Evolutionary conservation across 2,797 vertebrate species (phyloP), one percentile per base, ranked within the genome.

Genomic region (Rhinoraja longicauda): DNA sequence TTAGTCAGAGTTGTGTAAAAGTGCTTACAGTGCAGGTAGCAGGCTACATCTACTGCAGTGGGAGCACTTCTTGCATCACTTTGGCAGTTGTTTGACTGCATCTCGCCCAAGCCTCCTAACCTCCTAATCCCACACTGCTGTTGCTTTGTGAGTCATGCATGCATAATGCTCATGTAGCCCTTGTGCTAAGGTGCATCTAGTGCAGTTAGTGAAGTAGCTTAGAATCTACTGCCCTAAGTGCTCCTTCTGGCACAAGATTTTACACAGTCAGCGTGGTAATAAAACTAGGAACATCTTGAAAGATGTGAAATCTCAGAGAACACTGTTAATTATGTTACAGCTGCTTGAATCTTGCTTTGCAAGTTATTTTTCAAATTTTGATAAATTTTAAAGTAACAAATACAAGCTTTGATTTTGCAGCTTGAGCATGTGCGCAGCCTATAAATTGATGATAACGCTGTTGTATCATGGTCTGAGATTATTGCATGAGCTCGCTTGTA

Each of bases 151-250:
- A 26, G 81, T 53, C 26, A 57, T 62, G 81, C 84, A 67, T 88
- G 84, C 62, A 36, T 0, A 88, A 29, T 4, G 0, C 91, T 53
- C 0, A 0, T 19, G 93, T 76, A 94, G 95, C 94, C 94, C 97
- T 97, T 98, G 98, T 98, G 98, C 96, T 99, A 99, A 99, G 99
- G 99, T 99, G 98, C 98, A 99, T 99, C 98, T 99, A 99, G 99
- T 99, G 98, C 99, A 99, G 98, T 98, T 97, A 98, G 98, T 98
- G 97, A 97, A 96, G 94, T 97, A 97, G 96, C 95, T 96, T 97
- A 97, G 96, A 96, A 98, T 98, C 98, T 98, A 99, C 98, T 99
- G 98, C 98, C 97, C 99, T 99, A 96, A 98, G 97, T 99, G 99
- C 98, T 97, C 98, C 99, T 99, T 99, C 97, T 98, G 97, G 97